Evolutionary conservation across 2,888 invertebrate species (phyloP).

Genomic region (Ametastegia equiseti): DNA sequence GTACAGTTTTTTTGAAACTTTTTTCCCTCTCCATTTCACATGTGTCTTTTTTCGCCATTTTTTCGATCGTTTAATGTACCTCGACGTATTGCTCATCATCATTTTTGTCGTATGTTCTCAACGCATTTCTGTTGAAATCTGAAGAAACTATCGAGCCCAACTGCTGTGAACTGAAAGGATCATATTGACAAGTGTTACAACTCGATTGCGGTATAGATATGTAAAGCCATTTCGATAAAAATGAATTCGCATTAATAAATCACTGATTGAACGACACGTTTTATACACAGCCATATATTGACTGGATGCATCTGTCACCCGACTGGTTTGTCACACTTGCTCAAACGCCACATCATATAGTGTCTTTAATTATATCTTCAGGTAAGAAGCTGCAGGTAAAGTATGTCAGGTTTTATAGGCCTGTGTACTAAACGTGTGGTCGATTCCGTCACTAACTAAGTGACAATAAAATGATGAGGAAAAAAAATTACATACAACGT

Average conservation of each 20-base stretch:
- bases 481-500: too few species aligned
- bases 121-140: too few species aligned
- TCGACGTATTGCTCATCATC: too few species aligned
- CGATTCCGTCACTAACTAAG: too few species aligned
- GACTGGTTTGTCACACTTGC: neutral
- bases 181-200: neutral
- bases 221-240: neutral
- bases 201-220: too few species aligned
- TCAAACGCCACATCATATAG: neutral
- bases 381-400: neutral
- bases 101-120: too few species aligned
- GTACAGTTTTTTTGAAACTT: conserved; percentile 8
- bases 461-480: too few species aligned
- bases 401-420: too few species aligned
- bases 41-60: neutral
- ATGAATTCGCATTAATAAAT: neutral
- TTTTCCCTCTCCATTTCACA: too few species aligned
- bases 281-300: neutral
- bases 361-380: too few species aligned
- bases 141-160: neutral
- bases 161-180: neutral
- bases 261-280: neutral
- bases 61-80: neutral
- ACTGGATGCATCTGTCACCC: neutral
- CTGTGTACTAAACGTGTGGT: too few species aligned